Base-by-base conservation (phyloP, 2,888 invertebrate genomes). In the Habroteleia sp. region DNA sequence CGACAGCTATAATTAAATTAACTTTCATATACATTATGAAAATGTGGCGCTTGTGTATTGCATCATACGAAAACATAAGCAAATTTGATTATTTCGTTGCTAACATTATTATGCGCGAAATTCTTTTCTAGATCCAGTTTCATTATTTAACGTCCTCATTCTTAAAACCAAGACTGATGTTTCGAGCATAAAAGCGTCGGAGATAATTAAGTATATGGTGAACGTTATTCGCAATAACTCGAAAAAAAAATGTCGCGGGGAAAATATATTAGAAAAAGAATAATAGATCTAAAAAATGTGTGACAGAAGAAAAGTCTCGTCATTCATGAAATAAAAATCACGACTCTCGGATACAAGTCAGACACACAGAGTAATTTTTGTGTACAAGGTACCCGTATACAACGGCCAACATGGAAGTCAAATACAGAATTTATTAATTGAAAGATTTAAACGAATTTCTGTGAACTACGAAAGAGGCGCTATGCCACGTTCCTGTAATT, bases 361-460 rank as follows among this genome's bases (percentile, higher is more conserved):
- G 25, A 25, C 7, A 25, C 25, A 7, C 25, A 25, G 25, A 1
- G 25, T 5, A 3, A 25, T 6, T 1, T 25, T 25, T 25, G 25
- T 7, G 7, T 25, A 25, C 7, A 1, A 6, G 25, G 6, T 5
- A 25, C 66, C 31, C 29, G 66, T 48, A 44, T 29, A 27, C 25
- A 31, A 20, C 44, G 63, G 20, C 35, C 78, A 80, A 81, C 73
- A 63, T 58, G 74, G 79, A 83, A 83, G 80, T 83, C 81, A 83
- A 82, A 82, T 77, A 82, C 62, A 79, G 81, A 77, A 81, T 31
- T 42, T 48, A 48, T 62, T 77, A 81, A 82, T 83, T 68, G 35
- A 50, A 68, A 42, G 41, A 48, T 68, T 58, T 41, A 41, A 50
- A 37, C 48, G 46, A 60, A 46, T 39, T 39, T 27, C 35, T n/a